Conservation (phyloP, 1,140 invertebrate genomes). For the Aphis craccivora region DNA sequence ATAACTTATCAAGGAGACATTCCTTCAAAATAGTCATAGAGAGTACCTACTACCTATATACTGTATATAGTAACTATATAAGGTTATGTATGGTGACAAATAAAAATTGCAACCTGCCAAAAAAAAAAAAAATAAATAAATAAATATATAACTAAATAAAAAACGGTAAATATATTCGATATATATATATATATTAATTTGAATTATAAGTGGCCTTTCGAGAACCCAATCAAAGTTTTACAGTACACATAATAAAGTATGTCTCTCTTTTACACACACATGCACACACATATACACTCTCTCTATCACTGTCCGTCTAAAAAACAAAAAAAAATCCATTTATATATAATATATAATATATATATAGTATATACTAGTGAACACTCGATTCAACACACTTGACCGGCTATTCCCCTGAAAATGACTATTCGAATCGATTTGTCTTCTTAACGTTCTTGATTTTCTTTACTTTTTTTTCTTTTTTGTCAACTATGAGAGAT, state of each 20-base stretch:
- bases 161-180: not conserved
- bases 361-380: not conserved
- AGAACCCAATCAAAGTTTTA: slow-evolving; percentile 27
- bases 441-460: slow-evolving; percentile 20
- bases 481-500: not conserved
- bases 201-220: not conserved
- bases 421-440: slow-evolving; percentile 23
- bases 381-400: not conserved
- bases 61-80: not conserved
- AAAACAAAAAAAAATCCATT: not conserved
- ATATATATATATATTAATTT: not conserved
- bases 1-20: not conserved
- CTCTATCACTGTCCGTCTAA: not conserved
- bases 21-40: not conserved
- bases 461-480: not conserved
- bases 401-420: not conserved
- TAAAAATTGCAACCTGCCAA: not conserved
- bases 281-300: not conserved
- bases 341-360: not conserved
- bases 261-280: not conserved
- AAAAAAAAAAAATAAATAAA: too few relatives aligned
- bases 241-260: not conserved
- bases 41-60: too few relatives aligned
- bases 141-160: too few relatives aligned
- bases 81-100: not conserved